These are phyloP conservation scores for honey bee (Apis mellifera) DNA, from an alignment of 1,140 invertebrate species.

Conservation along the genomic window DNA sequence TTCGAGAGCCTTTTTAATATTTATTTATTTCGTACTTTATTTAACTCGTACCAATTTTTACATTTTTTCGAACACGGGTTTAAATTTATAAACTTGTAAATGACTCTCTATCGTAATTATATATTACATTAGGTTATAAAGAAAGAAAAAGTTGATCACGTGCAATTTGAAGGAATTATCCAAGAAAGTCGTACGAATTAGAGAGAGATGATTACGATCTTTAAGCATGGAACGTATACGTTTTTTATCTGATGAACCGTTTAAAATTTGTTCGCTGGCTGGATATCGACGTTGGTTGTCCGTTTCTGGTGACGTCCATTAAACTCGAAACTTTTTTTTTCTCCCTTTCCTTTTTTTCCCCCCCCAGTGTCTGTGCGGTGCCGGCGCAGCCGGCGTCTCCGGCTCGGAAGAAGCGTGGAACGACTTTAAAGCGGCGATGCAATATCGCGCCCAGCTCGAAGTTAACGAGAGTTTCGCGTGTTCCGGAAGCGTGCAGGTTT, in stretches of 20 bases:
- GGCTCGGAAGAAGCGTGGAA: conserved; percentile 41
- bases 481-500: conserved; percentile 63
- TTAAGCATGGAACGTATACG: no score
- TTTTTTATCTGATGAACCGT: background rate
- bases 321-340: conserved; percentile 10
- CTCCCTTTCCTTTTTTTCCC: background rate
- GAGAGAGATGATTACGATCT: no score
- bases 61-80: no score
- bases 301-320: background rate
- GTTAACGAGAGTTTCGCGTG: conserved; percentile 75
- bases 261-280: background rate
- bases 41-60: no score
- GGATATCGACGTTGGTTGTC: conserved; percentile 4
- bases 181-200: no score
- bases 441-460: conserved; percentile 57
- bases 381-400: conserved; percentile 26
- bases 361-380: background rate
- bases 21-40: no score
- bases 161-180: no score
- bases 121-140: no score
- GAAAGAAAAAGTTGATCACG: no score
- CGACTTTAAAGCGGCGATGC: conserved; percentile 54
- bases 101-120: no score
- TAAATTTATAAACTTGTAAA: no score
- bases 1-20: no score